Evolutionary conservation across 2,113 vertebrate species (phyloP).

Genomic region (Penelope pileata): DNA sequence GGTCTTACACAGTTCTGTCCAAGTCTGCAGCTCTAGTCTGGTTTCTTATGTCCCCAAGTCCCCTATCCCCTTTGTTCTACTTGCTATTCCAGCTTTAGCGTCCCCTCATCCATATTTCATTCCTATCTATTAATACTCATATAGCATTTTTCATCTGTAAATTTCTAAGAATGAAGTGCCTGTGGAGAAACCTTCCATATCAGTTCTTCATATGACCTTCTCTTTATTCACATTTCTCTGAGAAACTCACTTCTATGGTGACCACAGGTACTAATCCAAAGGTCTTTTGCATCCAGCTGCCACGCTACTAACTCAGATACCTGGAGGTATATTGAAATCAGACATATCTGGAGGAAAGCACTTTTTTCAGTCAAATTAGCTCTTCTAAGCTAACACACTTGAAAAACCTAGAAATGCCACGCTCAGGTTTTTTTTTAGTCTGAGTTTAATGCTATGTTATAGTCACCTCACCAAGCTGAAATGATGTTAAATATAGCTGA

Average conservation of each 20-base stretch:
- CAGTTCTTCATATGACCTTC: background rate
- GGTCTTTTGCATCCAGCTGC: constrained; percentile 24
- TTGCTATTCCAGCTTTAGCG: constrained; percentile 55
- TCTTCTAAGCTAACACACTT: constrained; percentile 30
- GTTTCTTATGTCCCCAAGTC: constrained; percentile 16
- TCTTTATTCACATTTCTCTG: constrained; percentile 33
- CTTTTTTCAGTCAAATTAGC: constrained; percentile 48
- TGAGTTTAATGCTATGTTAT: constrained; percentile 58
- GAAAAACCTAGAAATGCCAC: constrained; percentile 64
- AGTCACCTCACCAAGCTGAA: constrained; percentile 60
- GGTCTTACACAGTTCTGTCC: background rate
- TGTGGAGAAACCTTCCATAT: constrained; percentile 36
- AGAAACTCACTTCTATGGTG: background rate
- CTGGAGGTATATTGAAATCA: constrained; percentile 4
- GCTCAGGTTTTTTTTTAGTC: constrained; percentile 28
- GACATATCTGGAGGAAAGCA: background rate
- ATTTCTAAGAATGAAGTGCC: constrained; percentile 58
- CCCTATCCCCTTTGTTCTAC: constrained; percentile 57
- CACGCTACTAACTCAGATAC: background rate
- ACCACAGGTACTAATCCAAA: constrained; percentile 34
- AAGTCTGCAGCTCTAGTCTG: background rate
- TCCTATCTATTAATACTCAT: constrained; percentile 57
- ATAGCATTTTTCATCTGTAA: constrained; percentile 63
- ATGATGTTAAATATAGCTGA: constrained; percentile 64
- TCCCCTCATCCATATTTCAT: constrained; percentile 67